Percentiles rank a stretch among this genome's conserved stretches.
These are phyloP conservation scores for Chascanopsetta lugubris DNA, from an alignment of 2,113 vertebrate species.

Conservation along the genomic window DNA sequence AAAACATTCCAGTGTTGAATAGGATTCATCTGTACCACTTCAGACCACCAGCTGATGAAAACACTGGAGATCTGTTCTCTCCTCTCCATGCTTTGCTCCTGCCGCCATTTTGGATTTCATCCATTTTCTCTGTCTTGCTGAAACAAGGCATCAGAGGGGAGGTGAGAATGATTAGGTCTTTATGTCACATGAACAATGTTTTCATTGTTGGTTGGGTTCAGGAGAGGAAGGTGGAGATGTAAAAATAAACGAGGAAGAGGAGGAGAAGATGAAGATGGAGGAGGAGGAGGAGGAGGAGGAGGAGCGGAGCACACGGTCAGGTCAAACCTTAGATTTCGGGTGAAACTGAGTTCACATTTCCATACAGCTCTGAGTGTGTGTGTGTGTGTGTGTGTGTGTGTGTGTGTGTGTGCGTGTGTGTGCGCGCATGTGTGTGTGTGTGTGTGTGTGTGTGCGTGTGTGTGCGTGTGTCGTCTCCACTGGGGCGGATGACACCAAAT, in stretches of 20 bases:
- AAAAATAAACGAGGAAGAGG: not conserved
- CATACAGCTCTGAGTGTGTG: slow-evolving; percentile 76
- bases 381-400: slow-evolving; percentile 29
- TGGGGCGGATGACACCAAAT: slow-evolving; percentile 70
- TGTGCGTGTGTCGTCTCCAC: slow-evolving; percentile 47
- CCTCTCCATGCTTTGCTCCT: not conserved
- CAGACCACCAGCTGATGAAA: no score
- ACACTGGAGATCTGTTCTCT: no score
- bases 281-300: slow-evolving; percentile 28
- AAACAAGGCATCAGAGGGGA: not conserved
- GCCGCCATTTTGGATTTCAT: not conserved
- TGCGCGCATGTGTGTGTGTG: slow-evolving; percentile 31
- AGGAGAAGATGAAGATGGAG: slow-evolving; percentile 19
- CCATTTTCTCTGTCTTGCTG: slow-evolving; percentile 5
- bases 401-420: slow-evolving; percentile 35
- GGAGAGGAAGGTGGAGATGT: not conserved
- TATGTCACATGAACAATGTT: slow-evolving; percentile 74
- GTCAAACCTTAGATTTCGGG: slow-evolving; percentile 88
- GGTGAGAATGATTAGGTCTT: slow-evolving; percentile 59
- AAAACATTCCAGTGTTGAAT: no score
- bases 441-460: slow-evolving; percentile 34
- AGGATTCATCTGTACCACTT: no score
- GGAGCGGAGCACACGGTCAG: slow-evolving; percentile 85
- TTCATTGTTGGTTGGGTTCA: slow-evolving; percentile 1
- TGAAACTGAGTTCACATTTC: slow-evolving; percentile 99